Evolutionary conservation across 2,888 invertebrate species (phyloP), one percentile per base, ranked within the genome.

Genomic region (Hydrotaea cyrtoneurina): DNA sequence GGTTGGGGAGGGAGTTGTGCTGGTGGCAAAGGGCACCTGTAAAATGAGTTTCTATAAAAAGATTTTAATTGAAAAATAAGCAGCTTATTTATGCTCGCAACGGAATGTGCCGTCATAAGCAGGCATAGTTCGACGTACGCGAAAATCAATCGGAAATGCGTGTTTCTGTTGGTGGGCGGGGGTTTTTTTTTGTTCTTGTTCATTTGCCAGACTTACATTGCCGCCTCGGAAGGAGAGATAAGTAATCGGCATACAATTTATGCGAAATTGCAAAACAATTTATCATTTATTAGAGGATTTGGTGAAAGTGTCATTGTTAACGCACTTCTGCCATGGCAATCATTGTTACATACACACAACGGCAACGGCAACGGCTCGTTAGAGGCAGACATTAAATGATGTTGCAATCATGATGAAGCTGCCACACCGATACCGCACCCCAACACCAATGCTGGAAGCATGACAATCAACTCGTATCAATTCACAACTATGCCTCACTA

Each of bases 251-350:
- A 19, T 72, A 39, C 26, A 69, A 62, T 73, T 78, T 80, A 31
- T 83, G 59, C 59, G 69, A 69, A 69, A 69, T 69, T 69, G 69
- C 69, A 69, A 69, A 69, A 69, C 69, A 43, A 69, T 69, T 55
- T 21, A 74, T 83, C 83, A 83, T 78, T 46, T 69, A 69, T 69
- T 69, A 46, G 39, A 66, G 66, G 73, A 73, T 73, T 62, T 83
- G 79, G 55, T n/a, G 46, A 83, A 83, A 71, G 73, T 83, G 80
- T 83, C 83, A 79, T 57, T 19, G 75, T 79, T 57, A 53, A 53
- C 36, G 43, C 74, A 75, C 23, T 78, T 71, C 75, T 80, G 39
- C 39, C 74, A 80, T 83, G 69, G n/a, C 69, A 69, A 46, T 69
- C 69, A 69, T 23, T 59, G 15, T 26, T 26, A 46, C 46, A 69